Conservation (phyloP, 2,113 vertebrate genomes). For the Gulo gulo region DNA sequence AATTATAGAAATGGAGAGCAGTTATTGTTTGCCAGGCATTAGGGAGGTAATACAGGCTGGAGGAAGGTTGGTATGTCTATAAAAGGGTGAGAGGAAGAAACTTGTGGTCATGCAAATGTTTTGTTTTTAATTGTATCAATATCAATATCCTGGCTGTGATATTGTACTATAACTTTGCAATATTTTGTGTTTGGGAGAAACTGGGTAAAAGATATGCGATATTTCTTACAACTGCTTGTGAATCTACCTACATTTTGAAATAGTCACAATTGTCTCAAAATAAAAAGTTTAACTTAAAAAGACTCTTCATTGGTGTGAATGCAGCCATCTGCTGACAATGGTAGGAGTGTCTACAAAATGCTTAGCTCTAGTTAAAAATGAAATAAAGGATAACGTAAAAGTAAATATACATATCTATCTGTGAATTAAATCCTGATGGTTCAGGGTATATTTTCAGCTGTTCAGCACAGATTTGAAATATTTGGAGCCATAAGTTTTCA, state of each 20-base stretch:
- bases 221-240: not conserved
- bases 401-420: not conserved
- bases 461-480: not conserved
- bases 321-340: slow-evolving; percentile 17
- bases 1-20: not conserved
- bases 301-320: not conserved
- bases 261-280: slow-evolving; percentile 24
- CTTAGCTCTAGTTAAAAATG: slow-evolving; percentile 13
- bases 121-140: not conserved
- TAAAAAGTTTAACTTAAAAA: not conserved
- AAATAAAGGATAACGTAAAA: not conserved
- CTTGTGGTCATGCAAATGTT: not conserved
- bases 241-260: not conserved
- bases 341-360: not conserved
- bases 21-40: not conserved
- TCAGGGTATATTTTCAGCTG: not conserved
- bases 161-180: not conserved
- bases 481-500: not conserved
- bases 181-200: not conserved
- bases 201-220: not conserved
- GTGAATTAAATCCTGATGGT: not conserved
- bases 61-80: not conserved
- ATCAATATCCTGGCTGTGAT: not conserved
- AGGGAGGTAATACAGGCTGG: not conserved
- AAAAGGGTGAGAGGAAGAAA: not conserved